Conservation (phyloP, 2,797 vertebrate species). For the Phalloptychus januarius region DNA sequence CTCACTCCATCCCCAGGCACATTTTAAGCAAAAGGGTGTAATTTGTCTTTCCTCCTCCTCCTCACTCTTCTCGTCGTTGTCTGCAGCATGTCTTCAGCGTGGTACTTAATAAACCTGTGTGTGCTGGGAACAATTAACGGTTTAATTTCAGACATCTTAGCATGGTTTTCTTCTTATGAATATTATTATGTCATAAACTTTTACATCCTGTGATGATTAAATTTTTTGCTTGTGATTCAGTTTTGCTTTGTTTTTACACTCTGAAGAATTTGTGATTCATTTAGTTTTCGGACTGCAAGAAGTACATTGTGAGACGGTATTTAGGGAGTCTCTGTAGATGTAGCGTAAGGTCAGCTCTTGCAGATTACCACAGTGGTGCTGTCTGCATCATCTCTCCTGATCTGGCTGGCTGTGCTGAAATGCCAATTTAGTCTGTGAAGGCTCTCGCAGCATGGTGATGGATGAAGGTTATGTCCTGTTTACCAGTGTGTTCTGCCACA, state of each 20-base stretch:
- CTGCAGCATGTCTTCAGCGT: conserved; percentile 24
- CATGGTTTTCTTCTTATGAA: conserved; percentile 17
- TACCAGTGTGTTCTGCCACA: conserved; percentile 53
- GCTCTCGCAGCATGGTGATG: conserved; percentile 37
- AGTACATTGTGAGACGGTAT: conserved; percentile 2
- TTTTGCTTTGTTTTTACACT: conserved; percentile 10
- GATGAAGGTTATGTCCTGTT: conserved; percentile 61
- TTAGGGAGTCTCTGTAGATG: conserved; percentile 22
- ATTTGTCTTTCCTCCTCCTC: conserved; percentile 40
- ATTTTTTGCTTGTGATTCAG: conserved; percentile 19
- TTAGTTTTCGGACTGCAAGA: conserved; percentile 1
- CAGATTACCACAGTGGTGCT: conserved; percentile 32
- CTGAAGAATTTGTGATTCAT: conserved; percentile 5
- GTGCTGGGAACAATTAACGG: conserved; percentile 48
- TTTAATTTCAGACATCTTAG: conserved; percentile 37
- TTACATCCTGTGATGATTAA: conserved; percentile 16
- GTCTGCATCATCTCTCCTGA: conserved; percentile 50
- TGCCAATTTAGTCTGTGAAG: conserved; percentile 56
- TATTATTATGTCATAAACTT: conserved; percentile 9
- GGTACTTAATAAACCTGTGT: conserved; percentile 46
- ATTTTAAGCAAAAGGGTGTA: conserved; percentile 57
- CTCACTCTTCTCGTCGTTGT: conserved; percentile 30
- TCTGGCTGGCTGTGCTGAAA: conserved; percentile 53
- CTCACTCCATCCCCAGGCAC: conserved; percentile 33
- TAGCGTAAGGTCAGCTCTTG: conserved; percentile 42